Conservation (phyloP, 2,888 invertebrate species). For the Agrochola macilenta region DNA sequence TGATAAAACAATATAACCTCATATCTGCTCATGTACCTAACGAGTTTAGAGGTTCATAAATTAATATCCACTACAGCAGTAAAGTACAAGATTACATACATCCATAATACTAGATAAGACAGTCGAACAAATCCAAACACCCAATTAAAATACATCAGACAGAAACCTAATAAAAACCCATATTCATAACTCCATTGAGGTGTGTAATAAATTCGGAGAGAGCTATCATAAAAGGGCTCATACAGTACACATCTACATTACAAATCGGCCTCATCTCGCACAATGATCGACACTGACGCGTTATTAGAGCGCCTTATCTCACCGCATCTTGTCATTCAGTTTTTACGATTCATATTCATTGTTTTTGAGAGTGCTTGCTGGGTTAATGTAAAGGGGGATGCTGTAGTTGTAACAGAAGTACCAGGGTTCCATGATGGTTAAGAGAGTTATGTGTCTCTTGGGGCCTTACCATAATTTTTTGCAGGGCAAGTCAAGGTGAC, state of each 20-base stretch:
- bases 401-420: conserved; percentile 55
- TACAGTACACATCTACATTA: conserved; percentile 67
- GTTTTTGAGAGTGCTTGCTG: conserved; percentile 81
- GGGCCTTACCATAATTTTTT: conserved; percentile 5
- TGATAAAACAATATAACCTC: background rate
- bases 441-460: conserved; percentile 33
- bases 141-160: conserved; percentile 59
- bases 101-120: conserved; percentile 3
- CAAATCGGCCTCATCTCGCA: conserved; percentile 64
- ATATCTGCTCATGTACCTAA: background rate
- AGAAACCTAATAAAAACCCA: conserved; percentile 59
- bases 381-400: conserved; percentile 53
- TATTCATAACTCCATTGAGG: conserved; percentile 69
- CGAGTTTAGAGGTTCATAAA: too few species aligned
- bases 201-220: conserved; percentile 66
- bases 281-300: conserved; percentile 70
- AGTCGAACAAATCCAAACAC: conserved; percentile 45
- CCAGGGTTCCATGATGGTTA: conserved; percentile 19
- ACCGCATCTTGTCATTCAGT: conserved; percentile 83
- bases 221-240: conserved; percentile 63
- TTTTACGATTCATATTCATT: conserved; percentile 84
- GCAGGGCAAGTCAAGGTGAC: background rate
- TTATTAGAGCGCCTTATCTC: conserved; percentile 83
- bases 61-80: background rate
- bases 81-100: background rate